These are phyloP conservation scores for Andrena chrysosceles DNA, from an alignment of 2,888 invertebrate genomes.

Conservation along the genomic window DNA sequence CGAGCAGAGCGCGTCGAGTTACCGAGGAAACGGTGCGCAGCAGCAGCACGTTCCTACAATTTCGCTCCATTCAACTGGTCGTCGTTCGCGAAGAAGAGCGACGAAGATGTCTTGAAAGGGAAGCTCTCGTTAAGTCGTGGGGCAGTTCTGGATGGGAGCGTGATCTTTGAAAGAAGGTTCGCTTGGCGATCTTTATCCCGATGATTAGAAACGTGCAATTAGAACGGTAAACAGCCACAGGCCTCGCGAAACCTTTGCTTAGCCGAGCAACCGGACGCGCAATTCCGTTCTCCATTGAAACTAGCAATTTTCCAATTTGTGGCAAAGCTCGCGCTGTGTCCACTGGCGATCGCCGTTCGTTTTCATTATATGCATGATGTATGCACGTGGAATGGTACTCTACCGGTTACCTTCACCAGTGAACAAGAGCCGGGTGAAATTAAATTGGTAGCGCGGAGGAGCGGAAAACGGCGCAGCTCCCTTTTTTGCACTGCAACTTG, in stretches of 20 bases:
- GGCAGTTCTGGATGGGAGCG: background rate
- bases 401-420: no score
- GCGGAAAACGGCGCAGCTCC: no score
- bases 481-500: no score
- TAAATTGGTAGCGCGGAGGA: no score
- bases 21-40: conserved; percentile 12
- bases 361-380: no score
- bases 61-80: conserved; percentile 5
- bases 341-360: no score
- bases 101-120: background rate
- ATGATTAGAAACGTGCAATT: conserved; percentile 6
- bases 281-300: conserved; percentile 14
- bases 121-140: no score
- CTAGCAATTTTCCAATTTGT: conserved; percentile 69
- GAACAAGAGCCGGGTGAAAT: no score
- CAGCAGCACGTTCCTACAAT: conserved; percentile 21
- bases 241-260: conserved; percentile 18
- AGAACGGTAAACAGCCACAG: conserved; percentile 17
- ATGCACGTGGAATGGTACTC: no score
- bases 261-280: background rate
- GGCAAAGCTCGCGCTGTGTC: conserved; percentile 39
- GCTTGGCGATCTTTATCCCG: background rate
- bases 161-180: background rate
- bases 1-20: conserved; percentile 12
- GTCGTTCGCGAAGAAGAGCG: background rate